Conservation (phyloP, 2,113 vertebrate genomes). For the Ginglymostoma cirratum region DNA sequence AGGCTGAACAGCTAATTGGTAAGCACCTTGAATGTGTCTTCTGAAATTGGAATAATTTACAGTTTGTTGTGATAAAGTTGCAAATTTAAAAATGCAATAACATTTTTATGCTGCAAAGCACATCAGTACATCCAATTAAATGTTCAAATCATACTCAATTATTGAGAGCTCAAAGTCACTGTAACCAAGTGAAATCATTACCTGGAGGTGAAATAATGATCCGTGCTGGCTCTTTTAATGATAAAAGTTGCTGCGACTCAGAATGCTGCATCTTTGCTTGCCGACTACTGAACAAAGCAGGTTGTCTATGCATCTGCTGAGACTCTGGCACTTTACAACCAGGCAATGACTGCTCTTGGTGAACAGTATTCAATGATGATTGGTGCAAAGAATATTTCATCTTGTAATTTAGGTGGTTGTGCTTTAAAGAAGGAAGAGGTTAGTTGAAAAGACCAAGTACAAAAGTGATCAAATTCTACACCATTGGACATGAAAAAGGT, state of each 20-base stretch:
- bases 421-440: background rate
- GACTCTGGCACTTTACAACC: background rate
- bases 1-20: background rate
- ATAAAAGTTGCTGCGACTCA: conserved; percentile 40
- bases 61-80: background rate
- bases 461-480: background rate
- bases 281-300: background rate
- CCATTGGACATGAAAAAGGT: background rate
- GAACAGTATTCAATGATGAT: background rate
- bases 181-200: conserved; percentile 43
- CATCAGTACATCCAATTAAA: background rate
- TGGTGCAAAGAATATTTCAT: background rate
- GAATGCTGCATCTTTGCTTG: conserved; percentile 38
- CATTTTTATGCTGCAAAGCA: background rate
- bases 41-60: background rate
- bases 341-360: background rate
- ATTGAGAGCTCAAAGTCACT: background rate
- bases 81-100: background rate
- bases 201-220: conserved; percentile 48
- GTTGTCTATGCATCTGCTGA: background rate
- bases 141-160: background rate
- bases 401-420: background rate
- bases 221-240: conserved; percentile 44
- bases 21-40: background rate
- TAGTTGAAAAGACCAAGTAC: background rate